Evolutionary conservation across 1,140 invertebrate genomes (phyloP).

Genomic region (Drosophila pseudoananassae): DNA sequence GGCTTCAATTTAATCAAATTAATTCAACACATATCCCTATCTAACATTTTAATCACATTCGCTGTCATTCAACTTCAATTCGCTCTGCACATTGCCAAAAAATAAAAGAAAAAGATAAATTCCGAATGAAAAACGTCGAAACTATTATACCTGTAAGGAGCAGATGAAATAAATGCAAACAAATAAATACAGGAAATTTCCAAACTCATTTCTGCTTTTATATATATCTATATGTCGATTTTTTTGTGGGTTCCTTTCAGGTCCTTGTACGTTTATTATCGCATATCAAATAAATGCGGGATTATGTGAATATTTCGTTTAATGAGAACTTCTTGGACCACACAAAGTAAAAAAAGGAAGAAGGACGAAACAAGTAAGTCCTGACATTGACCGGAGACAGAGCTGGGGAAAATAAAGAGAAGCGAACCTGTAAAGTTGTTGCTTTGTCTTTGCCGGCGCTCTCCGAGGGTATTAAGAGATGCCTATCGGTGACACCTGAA

Average conservation of each 20-base stretch:
- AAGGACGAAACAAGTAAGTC: constrained; percentile 2
- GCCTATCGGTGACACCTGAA: constrained; percentile 83
- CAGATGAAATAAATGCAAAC: constrained; percentile 34
- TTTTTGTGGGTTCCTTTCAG: constrained; percentile 28
- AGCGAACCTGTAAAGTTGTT: constrained; percentile 58
- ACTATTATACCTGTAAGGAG: constrained; percentile 23
- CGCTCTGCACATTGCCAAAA: constrained; percentile 25
- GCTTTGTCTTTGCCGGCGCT: constrained; percentile 68
- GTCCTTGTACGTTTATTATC: constrained; percentile 59
- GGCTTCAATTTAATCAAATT: constrained; percentile 44
- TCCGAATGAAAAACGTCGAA: constrained; percentile 23
- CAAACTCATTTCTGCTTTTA: constrained; percentile 36
- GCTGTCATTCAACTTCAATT: constrained; percentile 52
- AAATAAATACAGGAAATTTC: constrained; percentile 34
- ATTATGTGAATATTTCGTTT: constrained; percentile 83
- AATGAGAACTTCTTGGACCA: constrained; percentile 81
- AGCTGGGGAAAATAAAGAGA: constrained; percentile 27
- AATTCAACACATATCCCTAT: constrained; percentile 46
- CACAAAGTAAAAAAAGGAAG: constrained; percentile 33
- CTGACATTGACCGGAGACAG: constrained; percentile 41
- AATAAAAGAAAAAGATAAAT: constrained; percentile 7
- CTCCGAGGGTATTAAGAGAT: constrained; percentile 73
- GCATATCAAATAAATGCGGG: constrained; percentile 83
- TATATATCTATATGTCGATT: constrained; percentile 23
- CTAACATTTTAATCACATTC: constrained; percentile 47